These are phyloP conservation scores for Epinephelus moara DNA, from an alignment of 2,113 vertebrate genomes.

Conservation along the genomic window DNA sequence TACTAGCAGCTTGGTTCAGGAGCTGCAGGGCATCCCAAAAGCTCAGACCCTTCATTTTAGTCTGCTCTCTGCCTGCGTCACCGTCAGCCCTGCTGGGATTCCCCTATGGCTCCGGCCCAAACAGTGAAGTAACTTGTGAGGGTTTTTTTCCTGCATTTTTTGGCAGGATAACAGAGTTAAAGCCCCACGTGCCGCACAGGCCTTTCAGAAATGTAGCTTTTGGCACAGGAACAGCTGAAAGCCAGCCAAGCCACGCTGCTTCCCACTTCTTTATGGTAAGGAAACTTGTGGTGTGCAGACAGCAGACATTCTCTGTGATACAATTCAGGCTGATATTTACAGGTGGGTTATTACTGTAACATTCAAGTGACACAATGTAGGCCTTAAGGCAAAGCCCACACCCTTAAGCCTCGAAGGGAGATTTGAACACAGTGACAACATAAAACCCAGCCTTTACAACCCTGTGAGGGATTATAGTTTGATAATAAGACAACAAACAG, in stretches of 20 bases:
- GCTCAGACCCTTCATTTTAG: constrained; percentile 36
- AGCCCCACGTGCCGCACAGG: constrained; percentile 58
- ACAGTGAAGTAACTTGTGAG: constrained; percentile 70
- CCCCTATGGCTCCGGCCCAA: constrained; percentile 73
- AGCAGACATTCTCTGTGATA: constrained; percentile 5
- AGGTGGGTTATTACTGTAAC: constrained; percentile 40
- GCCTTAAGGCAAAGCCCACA: constrained; percentile 32
- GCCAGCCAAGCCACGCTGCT: constrained; percentile 73
- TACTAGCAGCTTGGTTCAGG: constrained; percentile 29
- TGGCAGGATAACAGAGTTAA: constrained; percentile 72
- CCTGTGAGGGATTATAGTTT: constrained; percentile 44
- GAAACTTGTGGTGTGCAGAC: constrained; percentile 45
- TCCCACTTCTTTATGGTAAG: constrained; percentile 44
- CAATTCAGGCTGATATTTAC: constrained; percentile 37
- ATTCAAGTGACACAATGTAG: constrained; percentile 21
- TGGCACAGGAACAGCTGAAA: constrained; percentile 82
- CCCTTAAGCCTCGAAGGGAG: constrained; percentile 37
- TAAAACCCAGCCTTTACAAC: constrained; percentile 19
- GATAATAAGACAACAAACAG: constrained; percentile 52
- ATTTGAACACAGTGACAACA: constrained; percentile 43
- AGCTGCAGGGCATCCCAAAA: constrained; percentile 60
- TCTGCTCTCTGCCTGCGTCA: constrained; percentile 61
- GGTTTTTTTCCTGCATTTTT: constrained; percentile 57
- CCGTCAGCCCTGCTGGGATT: constrained; percentile 69
- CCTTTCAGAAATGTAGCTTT: constrained; percentile 73